Evolutionary conservation across 1,140 invertebrate genomes (phyloP).

Genomic region (Caerostris extrusa): DNA sequence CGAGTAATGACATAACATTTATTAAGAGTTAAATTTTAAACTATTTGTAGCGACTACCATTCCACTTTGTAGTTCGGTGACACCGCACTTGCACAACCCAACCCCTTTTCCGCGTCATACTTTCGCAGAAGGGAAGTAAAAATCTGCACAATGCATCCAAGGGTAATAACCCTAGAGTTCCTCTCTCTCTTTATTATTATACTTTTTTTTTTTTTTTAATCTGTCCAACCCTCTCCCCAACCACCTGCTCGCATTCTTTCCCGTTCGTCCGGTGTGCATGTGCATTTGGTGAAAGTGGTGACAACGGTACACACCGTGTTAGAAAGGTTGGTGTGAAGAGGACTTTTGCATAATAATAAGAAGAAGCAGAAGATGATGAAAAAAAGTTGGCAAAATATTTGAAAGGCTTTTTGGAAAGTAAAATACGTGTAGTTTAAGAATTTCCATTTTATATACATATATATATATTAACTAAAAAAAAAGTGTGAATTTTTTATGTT

Average conservation of each 20-base stretch:
- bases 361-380: no score
- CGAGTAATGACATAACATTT: no score
- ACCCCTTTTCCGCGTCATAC: conserved; percentile 8
- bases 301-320: neutral
- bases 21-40: no score
- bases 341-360: neutral
- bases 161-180: conserved; percentile 35
- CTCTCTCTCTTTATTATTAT: neutral
- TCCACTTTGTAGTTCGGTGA: conserved; percentile 8
- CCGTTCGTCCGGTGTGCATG: neutral
- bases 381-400: no score
- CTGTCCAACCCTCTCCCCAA: neutral
- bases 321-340: neutral
- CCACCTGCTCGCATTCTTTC: conserved; percentile 5
- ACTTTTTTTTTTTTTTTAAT: conserved; percentile 5
- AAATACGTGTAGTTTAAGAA: no score
- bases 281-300: neutral
- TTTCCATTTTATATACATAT: no score
- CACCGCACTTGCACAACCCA: neutral
- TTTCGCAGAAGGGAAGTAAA: conserved; percentile 13
- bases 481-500: no score
- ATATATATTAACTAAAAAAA: no score
- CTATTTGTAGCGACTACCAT: accelerated
- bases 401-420: no score
- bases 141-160: conserved; percentile 15